Evolutionary conservation across 2,113 vertebrate species (phyloP).

Genomic region (Mesembrinibis cayennensis): DNA sequence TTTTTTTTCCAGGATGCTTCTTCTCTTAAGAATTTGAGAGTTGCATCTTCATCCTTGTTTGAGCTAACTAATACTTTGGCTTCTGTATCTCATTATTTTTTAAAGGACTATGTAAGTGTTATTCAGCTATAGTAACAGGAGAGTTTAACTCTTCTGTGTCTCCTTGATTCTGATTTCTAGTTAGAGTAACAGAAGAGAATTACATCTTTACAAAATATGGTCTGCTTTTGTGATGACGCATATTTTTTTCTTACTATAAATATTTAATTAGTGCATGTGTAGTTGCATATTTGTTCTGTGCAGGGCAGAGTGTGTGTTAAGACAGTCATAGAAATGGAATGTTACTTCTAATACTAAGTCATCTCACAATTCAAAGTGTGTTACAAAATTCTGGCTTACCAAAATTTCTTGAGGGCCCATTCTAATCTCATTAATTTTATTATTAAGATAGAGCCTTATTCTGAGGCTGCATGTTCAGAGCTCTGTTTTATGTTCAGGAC

Average conservation of each 20-base stretch:
- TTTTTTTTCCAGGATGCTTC: neutral
- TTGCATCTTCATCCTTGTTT: neutral
- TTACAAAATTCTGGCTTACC: neutral
- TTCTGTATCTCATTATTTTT: neutral
- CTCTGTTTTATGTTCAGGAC: neutral
- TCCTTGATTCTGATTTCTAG: neutral
- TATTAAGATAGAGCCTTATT: neutral
- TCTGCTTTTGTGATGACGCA: neutral
- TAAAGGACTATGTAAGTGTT: neutral
- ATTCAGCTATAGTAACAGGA: neutral
- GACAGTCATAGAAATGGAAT: neutral
- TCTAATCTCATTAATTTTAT: neutral
- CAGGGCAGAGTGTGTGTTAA: neutral
- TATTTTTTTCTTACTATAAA: neutral
- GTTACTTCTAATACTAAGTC: neutral
- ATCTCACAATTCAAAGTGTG: neutral
- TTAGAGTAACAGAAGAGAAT: neutral
- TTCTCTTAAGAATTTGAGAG: neutral
- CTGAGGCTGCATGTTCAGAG: neutral
- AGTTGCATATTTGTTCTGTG: neutral
- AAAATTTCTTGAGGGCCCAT: neutral
- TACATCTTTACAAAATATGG: neutral
- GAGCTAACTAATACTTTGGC: neutral
- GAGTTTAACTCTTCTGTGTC: neutral
- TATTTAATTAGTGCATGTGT: neutral